These are phyloP conservation scores for Palythoa heliodiscus DNA, from an alignment of 92 coral and sea anemone species.

Conservation along the genomic window DNA sequence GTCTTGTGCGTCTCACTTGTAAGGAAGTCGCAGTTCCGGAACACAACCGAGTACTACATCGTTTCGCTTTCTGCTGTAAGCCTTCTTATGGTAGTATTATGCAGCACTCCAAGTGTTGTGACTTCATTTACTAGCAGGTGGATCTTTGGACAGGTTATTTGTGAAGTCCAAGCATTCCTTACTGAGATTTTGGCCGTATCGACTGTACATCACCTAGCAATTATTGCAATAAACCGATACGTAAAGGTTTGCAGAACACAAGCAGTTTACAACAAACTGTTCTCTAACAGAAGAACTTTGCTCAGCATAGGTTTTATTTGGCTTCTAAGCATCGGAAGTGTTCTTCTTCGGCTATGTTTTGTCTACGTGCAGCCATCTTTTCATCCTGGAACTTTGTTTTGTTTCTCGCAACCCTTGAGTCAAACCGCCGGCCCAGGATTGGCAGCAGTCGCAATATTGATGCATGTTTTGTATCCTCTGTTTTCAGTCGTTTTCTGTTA, in stretches of 20 bases:
- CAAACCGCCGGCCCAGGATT: not conserved
- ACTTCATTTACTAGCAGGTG: not conserved
- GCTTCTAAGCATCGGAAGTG: not conserved
- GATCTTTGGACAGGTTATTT: constrained; percentile 17
- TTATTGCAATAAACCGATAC: constrained; percentile 25
- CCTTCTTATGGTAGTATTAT: not conserved
- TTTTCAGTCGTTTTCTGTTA: constrained; percentile 2
- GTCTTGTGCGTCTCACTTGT: not conserved
- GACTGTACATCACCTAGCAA: constrained; percentile 5
- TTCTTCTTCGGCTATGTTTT: not conserved
- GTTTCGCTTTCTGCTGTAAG: not conserved
- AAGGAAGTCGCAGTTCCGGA: not conserved
- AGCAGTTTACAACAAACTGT: not conserved
- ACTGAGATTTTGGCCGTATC: constrained; percentile 3
- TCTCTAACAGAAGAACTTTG: not conserved
- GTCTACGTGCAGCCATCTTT: not conserved
- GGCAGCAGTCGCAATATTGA: not conserved
- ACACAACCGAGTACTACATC: constrained; percentile 8
- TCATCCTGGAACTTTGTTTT: constrained; percentile 16
- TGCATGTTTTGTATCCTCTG: not conserved
- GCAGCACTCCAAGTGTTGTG: not conserved
- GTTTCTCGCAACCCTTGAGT: not conserved
- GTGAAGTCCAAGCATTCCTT: constrained; percentile 8
- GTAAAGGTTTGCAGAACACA: constrained; percentile 7
- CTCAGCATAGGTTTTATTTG: not conserved